Conservation (phyloP, 53 echinoderm and acorn worm genomes). For the Mesocentrotus franciscanus region DNA sequence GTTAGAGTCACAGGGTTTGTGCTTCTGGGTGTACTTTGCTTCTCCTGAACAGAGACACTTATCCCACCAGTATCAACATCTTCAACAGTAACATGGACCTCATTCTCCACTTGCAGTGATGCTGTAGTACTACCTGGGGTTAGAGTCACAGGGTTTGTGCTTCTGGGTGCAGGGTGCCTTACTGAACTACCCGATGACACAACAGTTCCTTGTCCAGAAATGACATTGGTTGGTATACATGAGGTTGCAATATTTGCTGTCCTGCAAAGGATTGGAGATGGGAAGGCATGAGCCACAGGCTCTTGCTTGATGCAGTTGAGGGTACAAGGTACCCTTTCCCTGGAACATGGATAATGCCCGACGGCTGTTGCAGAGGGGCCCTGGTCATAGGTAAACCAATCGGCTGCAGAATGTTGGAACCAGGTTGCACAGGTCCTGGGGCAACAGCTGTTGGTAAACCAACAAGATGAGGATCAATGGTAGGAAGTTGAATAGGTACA, state of each 20-base stretch:
- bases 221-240: neutral
- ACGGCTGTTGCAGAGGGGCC: neutral
- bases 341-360: slow-evolving; percentile 20
- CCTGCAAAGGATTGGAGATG: neutral
- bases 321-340: slow-evolving; percentile 47
- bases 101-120: neutral
- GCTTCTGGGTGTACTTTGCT: too few relatives aligned
- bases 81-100: neutral
- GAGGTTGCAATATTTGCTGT: neutral
- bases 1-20: neutral
- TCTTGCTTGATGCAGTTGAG: slow-evolving; percentile 25
- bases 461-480: neutral
- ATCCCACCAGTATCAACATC: too few relatives aligned
- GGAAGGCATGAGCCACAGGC: neutral
- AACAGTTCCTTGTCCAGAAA: neutral
- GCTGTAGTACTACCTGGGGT: neutral
- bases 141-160: neutral
- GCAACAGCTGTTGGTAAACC: neutral
- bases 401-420: neutral
- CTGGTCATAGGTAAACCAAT: neutral
- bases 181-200: neutral
- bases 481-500: neutral
- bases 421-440: neutral
- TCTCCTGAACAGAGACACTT: too few relatives aligned
- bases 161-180: neutral